Evolutionary conservation across 2,113 vertebrate species (phyloP), one percentile per base, ranked within the genome.

Genomic region (Pelusios castaneus): DNA sequence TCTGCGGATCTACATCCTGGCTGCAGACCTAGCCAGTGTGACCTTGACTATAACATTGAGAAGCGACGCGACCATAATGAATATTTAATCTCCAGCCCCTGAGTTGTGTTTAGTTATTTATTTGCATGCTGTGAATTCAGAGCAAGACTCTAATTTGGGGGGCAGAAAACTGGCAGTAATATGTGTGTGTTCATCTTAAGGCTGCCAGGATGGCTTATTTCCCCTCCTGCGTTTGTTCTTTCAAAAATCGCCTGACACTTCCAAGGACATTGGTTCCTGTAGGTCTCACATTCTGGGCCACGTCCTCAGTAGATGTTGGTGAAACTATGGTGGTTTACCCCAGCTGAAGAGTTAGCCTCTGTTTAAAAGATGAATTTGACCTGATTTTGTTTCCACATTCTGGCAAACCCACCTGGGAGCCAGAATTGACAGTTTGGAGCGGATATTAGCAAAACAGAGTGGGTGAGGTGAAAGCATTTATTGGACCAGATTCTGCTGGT

Each of bases 1-100:
- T 70, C 63, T 22, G n/a, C n/a, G 21, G 63, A 70, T 8, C n/a
- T 19, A 8, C 60, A 34, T 47, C 80, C 17, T 19, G 94, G 86
- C 90, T 83, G 82, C 34, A 80, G 17, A 49, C 63, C 89, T 85
- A n/a, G 91, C 96, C 84, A 56, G 80, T 4, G 49, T 98, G 98
- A 98, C 98, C 98, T 98, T 98, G 97, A 97, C 91, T 2, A 45
- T 97, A 96, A 97, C 98, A 98, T 95, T 98, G 97, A 60, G 91
- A 60, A 63, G 84, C 93, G 87, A 0, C 19, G 22, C 0, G 13
- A 45, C 92, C 31, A 31, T 25, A 0, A 81, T 49, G 86, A 88
- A 58, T 89, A 13, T 95, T 95, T 87, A 81, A 41, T 63, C 27
- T 38, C 56, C 5, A 76, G 49, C 19, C 54, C 87, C 27, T 2